These are phyloP conservation scores for Eutolmus rufibarbis DNA, from an alignment of 2,888 invertebrate genomes.

Conservation along the genomic window DNA sequence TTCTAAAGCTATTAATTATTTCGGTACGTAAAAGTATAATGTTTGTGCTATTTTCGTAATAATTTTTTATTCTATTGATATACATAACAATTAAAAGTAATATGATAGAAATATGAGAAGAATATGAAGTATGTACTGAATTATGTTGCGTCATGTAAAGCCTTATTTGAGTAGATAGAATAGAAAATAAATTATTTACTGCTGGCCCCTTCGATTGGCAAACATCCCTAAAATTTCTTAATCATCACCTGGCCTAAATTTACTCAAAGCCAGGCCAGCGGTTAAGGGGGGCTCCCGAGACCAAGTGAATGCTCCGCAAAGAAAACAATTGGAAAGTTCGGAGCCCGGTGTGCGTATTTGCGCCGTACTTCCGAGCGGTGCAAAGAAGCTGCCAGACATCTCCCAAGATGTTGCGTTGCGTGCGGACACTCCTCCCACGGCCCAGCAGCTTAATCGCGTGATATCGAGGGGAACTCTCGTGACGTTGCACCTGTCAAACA, in stretches of 20 bases:
- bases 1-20: too few species aligned
- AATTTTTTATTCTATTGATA: too few species aligned
- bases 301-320: background rate
- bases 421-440: background rate
- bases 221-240: background rate
- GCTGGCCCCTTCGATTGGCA: background rate
- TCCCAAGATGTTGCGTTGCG: background rate
- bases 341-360: background rate
- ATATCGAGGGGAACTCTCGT: slow-evolving; percentile 6
- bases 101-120: too few species aligned
- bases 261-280: background rate
- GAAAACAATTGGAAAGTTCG: background rate
- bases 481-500: background rate
- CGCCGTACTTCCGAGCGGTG: background rate
- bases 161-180: too few species aligned
- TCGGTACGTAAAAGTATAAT: too few species aligned
- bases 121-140: too few species aligned
- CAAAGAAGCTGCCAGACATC: background rate
- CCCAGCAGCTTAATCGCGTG: background rate
- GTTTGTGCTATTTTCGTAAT: too few species aligned
- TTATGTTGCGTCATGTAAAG: too few species aligned
- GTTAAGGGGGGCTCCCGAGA: background rate
- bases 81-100: too few species aligned
- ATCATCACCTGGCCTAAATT: background rate
- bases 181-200: background rate